These are phyloP conservation scores for Isotomurus palustris DNA, from an alignment of 2,888 invertebrate genomes.

Conservation along the genomic window DNA sequence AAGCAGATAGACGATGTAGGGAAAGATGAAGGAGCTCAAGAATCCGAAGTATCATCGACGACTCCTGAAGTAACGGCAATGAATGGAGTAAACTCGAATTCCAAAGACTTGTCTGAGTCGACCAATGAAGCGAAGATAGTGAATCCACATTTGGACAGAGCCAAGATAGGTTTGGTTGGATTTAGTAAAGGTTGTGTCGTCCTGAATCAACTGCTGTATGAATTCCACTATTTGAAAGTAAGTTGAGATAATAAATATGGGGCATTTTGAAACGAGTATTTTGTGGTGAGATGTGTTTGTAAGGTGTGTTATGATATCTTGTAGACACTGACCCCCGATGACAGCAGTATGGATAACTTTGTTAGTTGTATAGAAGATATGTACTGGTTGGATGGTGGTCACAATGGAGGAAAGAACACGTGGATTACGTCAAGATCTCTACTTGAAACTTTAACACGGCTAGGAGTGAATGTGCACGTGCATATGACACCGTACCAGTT, in stretches of 20 bases:
- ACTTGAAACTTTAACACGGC: constrained; percentile 66
- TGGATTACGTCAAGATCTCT: constrained; percentile 76
- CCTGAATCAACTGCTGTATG: constrained; percentile 82
- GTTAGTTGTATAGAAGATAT: constrained; percentile 67
- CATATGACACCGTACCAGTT: constrained; percentile 91
- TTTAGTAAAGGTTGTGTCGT: constrained; percentile 94
- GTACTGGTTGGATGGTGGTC: constrained; percentile 69
- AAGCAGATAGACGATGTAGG: constrained; percentile 2
- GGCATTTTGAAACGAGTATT: too few species aligned
- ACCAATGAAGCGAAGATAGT: constrained; percentile 1
- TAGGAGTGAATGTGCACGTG: constrained; percentile 65
- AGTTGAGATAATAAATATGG: constrained; percentile 1
- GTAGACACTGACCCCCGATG: constrained; percentile 60
- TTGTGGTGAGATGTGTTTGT: background rate
- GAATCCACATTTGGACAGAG: constrained; percentile 54
- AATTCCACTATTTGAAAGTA: constrained; percentile 67
- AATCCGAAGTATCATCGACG: constrained; percentile 8
- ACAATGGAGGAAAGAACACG: constrained; percentile 79
- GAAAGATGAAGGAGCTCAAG: constrained; percentile 11
- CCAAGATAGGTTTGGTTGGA: constrained; percentile 64
- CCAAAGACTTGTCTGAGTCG: constrained; percentile 3
- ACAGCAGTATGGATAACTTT: constrained; percentile 60
- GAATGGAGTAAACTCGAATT: background rate
- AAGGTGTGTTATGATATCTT: constrained; percentile 7
- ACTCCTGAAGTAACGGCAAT: background rate